phyloP scores from a whole-genome alignment of 1,140 invertebrate genomes.

The Apolygus lucorum region DNA sequence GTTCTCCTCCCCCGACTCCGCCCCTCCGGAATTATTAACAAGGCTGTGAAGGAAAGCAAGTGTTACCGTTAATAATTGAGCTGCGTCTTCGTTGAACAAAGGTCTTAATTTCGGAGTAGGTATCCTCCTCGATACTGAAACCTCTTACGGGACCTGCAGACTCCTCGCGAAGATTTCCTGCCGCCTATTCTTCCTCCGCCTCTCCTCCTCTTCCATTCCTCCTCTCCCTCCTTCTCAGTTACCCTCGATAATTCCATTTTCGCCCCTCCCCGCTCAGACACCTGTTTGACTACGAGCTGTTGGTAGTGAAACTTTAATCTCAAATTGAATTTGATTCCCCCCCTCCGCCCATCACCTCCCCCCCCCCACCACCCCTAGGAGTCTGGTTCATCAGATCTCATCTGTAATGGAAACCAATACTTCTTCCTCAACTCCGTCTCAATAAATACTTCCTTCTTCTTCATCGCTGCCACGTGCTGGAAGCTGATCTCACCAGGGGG shows the following conservation, averaged over 20 bases:
- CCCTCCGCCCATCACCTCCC: background rate
- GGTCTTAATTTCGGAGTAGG: constrained; percentile 14
- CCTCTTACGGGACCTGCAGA: constrained; percentile 7
- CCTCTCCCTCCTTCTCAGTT: background rate
- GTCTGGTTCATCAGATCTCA: too few relatives aligned
- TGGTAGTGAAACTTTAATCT: background rate
- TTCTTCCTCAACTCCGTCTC: too few relatives aligned
- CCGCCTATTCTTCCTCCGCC: too few relatives aligned
- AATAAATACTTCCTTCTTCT: too few relatives aligned
- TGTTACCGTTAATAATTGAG: constrained; percentile 4
- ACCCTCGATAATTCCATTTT: background rate
- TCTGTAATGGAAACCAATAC: background rate
- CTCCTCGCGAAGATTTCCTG: too few relatives aligned
- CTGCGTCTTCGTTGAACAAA: background rate
- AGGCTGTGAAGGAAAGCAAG: constrained; percentile 10
- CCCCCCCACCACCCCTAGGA: too few relatives aligned
- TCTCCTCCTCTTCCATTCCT: background rate
- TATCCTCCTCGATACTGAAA: constrained; percentile 7
- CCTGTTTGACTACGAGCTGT: background rate
- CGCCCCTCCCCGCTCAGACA: constrained; percentile 1
- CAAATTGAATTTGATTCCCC: background rate
- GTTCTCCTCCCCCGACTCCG: too few relatives aligned
- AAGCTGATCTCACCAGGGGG: too few relatives aligned
- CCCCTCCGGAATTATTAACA: constrained; percentile 15
- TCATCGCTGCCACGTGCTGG: too few relatives aligned